Evolutionary conservation across 2,113 vertebrate genomes (phyloP), one percentile per base, ranked within the genome.

Genomic region (Muntiacus muntjak): DNA sequence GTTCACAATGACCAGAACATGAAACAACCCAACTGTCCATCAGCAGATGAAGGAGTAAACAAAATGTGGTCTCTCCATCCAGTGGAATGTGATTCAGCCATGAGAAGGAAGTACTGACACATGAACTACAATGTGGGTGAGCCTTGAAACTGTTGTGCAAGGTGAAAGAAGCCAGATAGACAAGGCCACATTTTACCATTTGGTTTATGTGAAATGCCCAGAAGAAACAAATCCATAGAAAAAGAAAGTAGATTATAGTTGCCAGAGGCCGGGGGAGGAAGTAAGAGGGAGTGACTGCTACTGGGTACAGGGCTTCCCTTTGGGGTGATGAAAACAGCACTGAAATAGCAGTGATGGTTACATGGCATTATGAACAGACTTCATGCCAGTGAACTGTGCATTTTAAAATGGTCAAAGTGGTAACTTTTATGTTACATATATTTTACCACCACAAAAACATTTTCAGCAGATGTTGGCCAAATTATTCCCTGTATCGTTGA

Each of bases 101-200:
- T 62, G 5, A 16, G 82, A 62, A 50, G 33, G 17, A 10, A 3
- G 50, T 10, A 17, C 55, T 11, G 33, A 25, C 43, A 25, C 47
- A 1, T 0, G 13, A 50, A 50, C 57, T 43, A 2, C 12, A 7
- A 3, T 3, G 0, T 7, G 14, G 81, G 3, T 7, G 55, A 54
- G 1, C 81, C 85, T 57, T 30, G 40, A 25, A 13, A 12, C 16
- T 3, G 0, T 0, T 16, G 6, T 26, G 14, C 52, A 14, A 21
- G 21, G 76, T 57, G 13, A 23, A 43, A 23, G 50, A 83, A 64
- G 43, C 64, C 55, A 47, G 82, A n/a, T 47, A 25, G 8, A 5
- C 5, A n/a, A 13, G 23, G 87, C 47, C 82, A 15, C 45, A 2
- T 5, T 52, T 43, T 43, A 25, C 57, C 40, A n/a, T 57, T 54